Evolutionary conservation across 2,797 vertebrate genomes (phyloP), one percentile per base, ranked within the genome.

Genomic region (Diglossa cyanea): DNA sequence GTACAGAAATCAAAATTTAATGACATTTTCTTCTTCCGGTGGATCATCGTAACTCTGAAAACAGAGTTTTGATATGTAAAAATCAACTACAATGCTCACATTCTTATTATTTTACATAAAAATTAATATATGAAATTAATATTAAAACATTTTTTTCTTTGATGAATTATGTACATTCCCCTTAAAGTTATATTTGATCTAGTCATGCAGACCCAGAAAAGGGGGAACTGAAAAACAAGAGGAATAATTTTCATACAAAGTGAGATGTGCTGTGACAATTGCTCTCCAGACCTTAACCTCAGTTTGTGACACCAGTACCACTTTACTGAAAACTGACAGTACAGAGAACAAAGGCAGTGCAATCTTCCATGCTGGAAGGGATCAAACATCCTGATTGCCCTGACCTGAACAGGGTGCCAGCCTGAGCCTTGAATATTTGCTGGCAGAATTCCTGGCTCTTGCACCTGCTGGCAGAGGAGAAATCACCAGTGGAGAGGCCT

Each of bases 151-250:
- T 20, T n/a, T 81, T 86, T 67, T 21, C 86, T 90, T 93, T 90
- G 88, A 94, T 92, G 58, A 92, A 81, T 92, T 86, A 82, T 89
- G 67, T 30, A 86, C 51, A 58, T 53, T 50, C 23, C 45, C 72
- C 79, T 62, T 21, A 18, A 48, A 87, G 42, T 65, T 85, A 30
- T 53, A 54, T 74, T 86, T 76, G 67, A 20, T 55, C 44, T 55
- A 65, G 9, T 33, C 25, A 45, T 37, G 62, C n/a, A 88, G 54
- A 62, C 18, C 35, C 31, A 19, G 55, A 76, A 76, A 74, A 24
- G 6, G 10, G 9, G 24, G 23, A 78, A 50, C 23, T 26, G 53
- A 58, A 75, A 82, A 78, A 45, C 51, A 54, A 54, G 25, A 47
- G 28, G 9, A 40, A 20, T 33, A 10, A 70, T 74, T 75, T 66